phyloP scores from a whole-genome alignment of 1,140 invertebrate species.

The Heliconius himera region DNA sequence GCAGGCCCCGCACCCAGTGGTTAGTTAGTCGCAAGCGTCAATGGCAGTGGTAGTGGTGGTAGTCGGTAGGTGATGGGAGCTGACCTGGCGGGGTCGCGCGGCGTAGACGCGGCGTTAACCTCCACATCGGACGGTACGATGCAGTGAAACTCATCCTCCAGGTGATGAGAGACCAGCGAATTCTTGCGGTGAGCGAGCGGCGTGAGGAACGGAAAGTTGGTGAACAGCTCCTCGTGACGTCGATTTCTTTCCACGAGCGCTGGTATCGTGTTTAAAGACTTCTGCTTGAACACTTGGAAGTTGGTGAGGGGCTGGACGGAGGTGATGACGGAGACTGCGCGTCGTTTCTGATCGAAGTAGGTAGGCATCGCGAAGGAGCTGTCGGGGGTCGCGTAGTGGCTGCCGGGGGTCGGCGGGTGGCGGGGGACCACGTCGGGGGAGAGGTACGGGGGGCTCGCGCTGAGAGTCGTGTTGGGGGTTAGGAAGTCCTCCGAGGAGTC shows the following conservation, averaged over 20 bases:
- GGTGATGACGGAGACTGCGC: conserved; percentile 61
- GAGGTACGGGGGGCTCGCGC: conserved; percentile 24
- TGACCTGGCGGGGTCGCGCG: conserved; percentile 31
- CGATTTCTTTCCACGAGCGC: conserved; percentile 64
- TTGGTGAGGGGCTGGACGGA: conserved; percentile 72
- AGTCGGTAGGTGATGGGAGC: background rate
- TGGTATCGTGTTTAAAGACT: conserved; percentile 77
- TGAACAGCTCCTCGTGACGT: conserved; percentile 73
- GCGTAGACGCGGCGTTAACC: conserved; percentile 66
- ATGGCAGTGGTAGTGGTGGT: background rate
- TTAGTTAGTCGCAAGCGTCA: background rate
- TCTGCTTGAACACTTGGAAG: conserved; percentile 80
- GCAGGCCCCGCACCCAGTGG: conserved; percentile 11
- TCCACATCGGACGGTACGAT: conserved; percentile 64
- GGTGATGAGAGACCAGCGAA: conserved; percentile 62
- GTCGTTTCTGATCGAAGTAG: conserved; percentile 76
- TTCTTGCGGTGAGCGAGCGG: conserved; percentile 79
- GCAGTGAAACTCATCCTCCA: conserved; percentile 78
- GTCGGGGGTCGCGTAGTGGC: conserved; percentile 60
- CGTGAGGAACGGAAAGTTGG: conserved; percentile 79
- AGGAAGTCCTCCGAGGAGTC: conserved; percentile 66
- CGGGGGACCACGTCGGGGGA: conserved; percentile 68
- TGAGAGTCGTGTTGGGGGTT: conserved; percentile 66
- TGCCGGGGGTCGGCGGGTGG: conserved; percentile 53
- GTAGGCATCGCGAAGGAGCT: conserved; percentile 73